Evolutionary conservation across 2,797 vertebrate genomes (phyloP).

Genomic region (Ceyx erithaca): DNA sequence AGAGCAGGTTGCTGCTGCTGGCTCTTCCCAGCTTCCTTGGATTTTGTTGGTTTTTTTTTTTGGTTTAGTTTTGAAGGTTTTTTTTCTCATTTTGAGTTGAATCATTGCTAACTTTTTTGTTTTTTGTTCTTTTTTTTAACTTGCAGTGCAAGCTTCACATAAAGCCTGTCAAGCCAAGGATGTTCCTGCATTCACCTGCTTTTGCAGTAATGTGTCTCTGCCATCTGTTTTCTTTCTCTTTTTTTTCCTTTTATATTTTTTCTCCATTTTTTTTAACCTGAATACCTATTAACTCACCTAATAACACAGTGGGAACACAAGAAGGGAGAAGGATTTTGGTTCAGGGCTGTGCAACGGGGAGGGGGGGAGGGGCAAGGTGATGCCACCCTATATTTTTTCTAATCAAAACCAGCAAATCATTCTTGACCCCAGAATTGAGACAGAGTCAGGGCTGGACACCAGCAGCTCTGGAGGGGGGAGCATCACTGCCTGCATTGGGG

Average conservation of each 20-base stretch:
- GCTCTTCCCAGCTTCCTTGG: constrained; percentile 42
- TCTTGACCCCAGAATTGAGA: constrained; percentile 21
- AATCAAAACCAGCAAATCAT: not conserved
- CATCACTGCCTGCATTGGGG: not conserved
- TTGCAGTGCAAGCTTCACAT: constrained; percentile 90
- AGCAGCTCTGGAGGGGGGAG: not conserved
- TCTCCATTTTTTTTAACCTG: constrained; percentile 49
- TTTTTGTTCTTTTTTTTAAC: constrained; percentile 82
- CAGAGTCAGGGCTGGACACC: not conserved
- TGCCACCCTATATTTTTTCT: not conserved
- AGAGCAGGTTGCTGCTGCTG: constrained; percentile 60
- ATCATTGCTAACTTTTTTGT: constrained; percentile 82
- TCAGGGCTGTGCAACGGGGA: not conserved
- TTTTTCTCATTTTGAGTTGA: constrained; percentile 34
- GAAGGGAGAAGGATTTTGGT: constrained; percentile 39
- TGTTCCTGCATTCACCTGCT: constrained; percentile 86
- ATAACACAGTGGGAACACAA: constrained; percentile 69
- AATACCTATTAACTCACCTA: constrained; percentile 81
- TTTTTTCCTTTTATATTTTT: not conserved
- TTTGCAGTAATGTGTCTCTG: constrained; percentile 85
- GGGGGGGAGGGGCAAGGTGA: constrained; percentile 5
- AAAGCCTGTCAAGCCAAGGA: constrained; percentile 87
- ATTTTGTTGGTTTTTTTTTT: not conserved
- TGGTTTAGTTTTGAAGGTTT: not conserved
- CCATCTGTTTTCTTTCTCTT: constrained; percentile 75